Evolutionary conservation across 92 coral and sea anemone species (phyloP), one percentile per base, ranked within the genome.

Genomic region (Porites evermanni): DNA sequence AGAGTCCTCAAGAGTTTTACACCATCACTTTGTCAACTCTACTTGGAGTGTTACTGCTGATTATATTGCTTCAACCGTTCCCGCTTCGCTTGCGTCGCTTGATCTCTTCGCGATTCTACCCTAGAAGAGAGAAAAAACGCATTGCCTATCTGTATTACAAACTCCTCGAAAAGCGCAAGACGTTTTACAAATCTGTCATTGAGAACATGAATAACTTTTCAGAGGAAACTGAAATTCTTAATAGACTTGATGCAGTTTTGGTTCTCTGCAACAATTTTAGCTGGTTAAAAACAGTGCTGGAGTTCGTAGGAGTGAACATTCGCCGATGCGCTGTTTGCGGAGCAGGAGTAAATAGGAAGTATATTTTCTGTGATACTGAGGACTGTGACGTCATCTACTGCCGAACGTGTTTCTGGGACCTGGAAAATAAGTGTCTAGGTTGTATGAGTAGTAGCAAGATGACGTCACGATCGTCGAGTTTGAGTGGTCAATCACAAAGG

Each of bases 341-440:
- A 4, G 91, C 95, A 6, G 89, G 96, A 16, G 89, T 95, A 52
- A 97, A 88, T 59, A 85, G 85, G 26, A 93, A 90, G 81, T 97
- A 92, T 80, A 77, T 93, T 29, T 79, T 84, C 90, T 97, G 99
- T 73, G 95, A 92, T 24, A 94, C 94, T 1, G 96, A 91, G 12
- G 93, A 87, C 61, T 97, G 99, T 66, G 98, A 88, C 56, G 96
- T 95, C 12, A 90, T 95, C 59, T 97, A 97, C 77, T 97, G 99
- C 71, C 98, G 98, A 56, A 95, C 98, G 24, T 97, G 99, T 80
- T 97, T 96, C 88, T 97, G 96, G 94, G 99, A 97, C 67, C 88
- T 97, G 85, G 99, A 96, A 79, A 97, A 92, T 87, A 97, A 95
- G 91, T 97, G 99, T 54, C 80, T 97, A 56, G 98, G 98, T 2